Percentiles rank a stretch among this genome's conserved stretches.
phyloP scores from a whole-genome alignment of 1,140 invertebrate genomes.

The Hyles vespertilio region DNA sequence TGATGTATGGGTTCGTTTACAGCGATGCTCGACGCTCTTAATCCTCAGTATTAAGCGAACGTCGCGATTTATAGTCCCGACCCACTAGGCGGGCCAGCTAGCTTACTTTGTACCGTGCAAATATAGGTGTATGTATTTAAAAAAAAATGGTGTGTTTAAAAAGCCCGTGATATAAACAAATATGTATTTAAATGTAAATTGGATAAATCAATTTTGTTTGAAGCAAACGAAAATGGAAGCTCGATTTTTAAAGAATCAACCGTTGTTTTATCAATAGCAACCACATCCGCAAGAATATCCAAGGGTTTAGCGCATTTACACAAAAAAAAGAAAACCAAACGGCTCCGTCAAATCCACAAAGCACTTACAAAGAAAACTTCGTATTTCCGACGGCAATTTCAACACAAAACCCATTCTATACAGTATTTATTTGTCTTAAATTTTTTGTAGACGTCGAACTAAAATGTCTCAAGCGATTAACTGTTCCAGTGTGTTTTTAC shows the following conservation, averaged over 20 bases:
- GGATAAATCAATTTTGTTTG: slow-evolving; percentile 27
- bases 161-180: too few species aligned
- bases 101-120: slow-evolving; percentile 1
- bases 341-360: background rate
- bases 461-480: too few species aligned
- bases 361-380: slow-evolving; percentile 23
- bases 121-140: too few species aligned
- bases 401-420: slow-evolving; percentile 19
- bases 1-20: slow-evolving; percentile 42
- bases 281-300: slow-evolving; percentile 43
- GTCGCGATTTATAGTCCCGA: slow-evolving; percentile 42
- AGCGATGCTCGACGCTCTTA: slow-evolving; percentile 37
- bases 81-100: slow-evolving; percentile 30
- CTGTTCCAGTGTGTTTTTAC: slow-evolving; percentile 1
- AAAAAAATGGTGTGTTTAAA: too few species aligned
- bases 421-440: slow-evolving; percentile 36
- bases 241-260: slow-evolving; percentile 50
- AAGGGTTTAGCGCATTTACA: slow-evolving; percentile 53
- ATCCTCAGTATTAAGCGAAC: slow-evolving; percentile 45
- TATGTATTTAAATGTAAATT: too few species aligned
- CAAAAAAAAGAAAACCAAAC: slow-evolving; percentile 32
- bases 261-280: slow-evolving; percentile 41
- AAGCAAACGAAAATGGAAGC: slow-evolving; percentile 41
- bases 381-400: slow-evolving; percentile 31
- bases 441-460: slow-evolving; percentile 8